These are phyloP conservation scores for Tympanoctomys barrerae DNA, from an alignment of 2,797 vertebrate species.

Conservation along the genomic window DNA sequence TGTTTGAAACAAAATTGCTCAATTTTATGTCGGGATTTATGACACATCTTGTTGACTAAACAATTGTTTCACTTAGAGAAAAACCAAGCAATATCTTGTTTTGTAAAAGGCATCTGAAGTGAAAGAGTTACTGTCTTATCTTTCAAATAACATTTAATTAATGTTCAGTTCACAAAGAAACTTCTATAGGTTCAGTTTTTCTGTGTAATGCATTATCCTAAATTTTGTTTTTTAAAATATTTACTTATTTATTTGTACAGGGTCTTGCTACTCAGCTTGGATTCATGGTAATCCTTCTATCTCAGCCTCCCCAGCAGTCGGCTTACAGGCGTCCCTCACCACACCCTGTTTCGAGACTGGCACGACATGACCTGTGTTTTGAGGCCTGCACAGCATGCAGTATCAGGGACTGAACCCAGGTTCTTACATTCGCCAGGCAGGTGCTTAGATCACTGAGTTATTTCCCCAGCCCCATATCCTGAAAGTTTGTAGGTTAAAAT, in stretches of 20 bases:
- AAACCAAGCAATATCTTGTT: neutral
- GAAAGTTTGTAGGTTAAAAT: neutral
- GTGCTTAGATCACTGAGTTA: no score
- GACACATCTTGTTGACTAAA: neutral
- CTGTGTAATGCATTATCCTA: neutral
- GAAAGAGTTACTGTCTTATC: neutral
- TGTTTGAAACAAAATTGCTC: neutral
- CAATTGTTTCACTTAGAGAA: neutral
- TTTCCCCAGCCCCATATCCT: no score
- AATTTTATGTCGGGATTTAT: conserved; percentile 12
- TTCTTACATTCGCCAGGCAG: no score
- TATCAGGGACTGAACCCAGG: no score
- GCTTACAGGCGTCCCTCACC: no score
- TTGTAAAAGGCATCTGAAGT: neutral
- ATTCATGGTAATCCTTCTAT: no score
- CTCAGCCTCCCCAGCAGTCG: no score
- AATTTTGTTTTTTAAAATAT: neutral
- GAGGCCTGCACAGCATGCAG: no score
- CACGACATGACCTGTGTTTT: no score
- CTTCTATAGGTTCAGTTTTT: neutral
- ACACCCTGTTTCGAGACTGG: no score
- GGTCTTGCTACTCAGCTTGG: no score
- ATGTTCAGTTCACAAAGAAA: neutral
- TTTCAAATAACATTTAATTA: neutral
- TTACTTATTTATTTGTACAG: no score